Percentiles rank a stretch among this genome's conserved stretches.
Conservation (phyloP, 2,113 vertebrate species). For the Phaetusa simplex region DNA sequence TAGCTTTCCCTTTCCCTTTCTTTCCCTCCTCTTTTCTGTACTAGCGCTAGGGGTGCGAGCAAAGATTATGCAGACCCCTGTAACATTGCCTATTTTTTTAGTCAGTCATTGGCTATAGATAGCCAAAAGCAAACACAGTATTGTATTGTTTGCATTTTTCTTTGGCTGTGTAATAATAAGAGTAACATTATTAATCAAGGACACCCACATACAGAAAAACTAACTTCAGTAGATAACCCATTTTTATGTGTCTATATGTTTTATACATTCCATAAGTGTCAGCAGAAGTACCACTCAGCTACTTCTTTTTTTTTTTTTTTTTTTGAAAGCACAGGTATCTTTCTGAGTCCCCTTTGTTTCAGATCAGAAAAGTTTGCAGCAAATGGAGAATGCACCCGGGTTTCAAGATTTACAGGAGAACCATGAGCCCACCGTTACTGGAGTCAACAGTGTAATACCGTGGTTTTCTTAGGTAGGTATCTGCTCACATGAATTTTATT, state of each 20-base stretch:
- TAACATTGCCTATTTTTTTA: neutral
- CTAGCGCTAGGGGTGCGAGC: neutral
- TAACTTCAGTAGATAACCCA: neutral
- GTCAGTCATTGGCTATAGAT: neutral
- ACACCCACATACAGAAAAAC: neutral
- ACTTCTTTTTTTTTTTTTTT: neutral
- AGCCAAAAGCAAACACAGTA: neutral
- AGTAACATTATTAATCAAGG: neutral
- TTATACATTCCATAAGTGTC: neutral
- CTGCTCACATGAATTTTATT: neutral
- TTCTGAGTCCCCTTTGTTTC: neutral
- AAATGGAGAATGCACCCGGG: neutral
- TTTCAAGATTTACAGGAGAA: neutral
- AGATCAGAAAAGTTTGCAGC: neutral
- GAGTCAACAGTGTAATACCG: accelerated
- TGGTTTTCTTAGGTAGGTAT: neutral
- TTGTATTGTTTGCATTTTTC: neutral
- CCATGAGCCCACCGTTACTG: no score
- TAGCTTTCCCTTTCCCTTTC: neutral
- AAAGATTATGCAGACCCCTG: neutral
- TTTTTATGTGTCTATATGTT: neutral
- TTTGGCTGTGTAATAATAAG: neutral
- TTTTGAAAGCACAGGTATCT: neutral
- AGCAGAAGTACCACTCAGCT: neutral
- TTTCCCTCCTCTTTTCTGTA: neutral